Base-by-base conservation (phyloP, 2,113 vertebrate genomes). In the Amia ocellicauda region DNA sequence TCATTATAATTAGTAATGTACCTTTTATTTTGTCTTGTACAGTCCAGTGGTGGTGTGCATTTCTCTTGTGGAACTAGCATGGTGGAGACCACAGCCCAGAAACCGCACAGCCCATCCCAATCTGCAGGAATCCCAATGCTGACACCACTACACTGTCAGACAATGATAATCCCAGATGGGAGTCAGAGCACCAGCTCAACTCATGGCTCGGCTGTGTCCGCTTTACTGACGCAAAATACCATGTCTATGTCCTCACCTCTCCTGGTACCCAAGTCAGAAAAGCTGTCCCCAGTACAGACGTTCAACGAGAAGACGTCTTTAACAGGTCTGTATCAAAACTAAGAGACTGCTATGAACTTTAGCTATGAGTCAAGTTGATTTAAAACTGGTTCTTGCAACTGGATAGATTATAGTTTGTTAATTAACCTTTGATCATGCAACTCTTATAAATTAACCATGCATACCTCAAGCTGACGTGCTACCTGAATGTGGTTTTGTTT, bases 181-280 rank as follows among this genome's bases (percentile, higher is more conserved):
- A 60, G 43, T 20, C 45, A 74, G 1, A 77, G 66, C 1, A 29
- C 43, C 2, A 64, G 74, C 59, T 50, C 71, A 43, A 76, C 78
- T 53, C 77, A 67, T 47, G 70, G 74, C 55, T 73, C 77, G 0
- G 47, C 71, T 0, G 74, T 78, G 43, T 78, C 83, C 0, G 63
- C 78, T 24, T 75, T 84, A 17, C 79, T 85, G 27, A 52, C 63
- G 9, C 81, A 83, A 2, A 60, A 75, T 56, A 58, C 77, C 2
- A 40, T 76, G 20, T 56, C 56, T 78, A 7, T 69, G 69, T 63
- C 43, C 24, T 53, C 74, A 0, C 62, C 72, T 3, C 82, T 86
- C 45, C 74, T 91, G 17, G 66, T 90, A 58, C 93, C 93, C 67
- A 99, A 99, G 82, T 89, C 78, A 0, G 95, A 99, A 79, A 86